Conservation (phyloP, 2,113 vertebrate species). For the Phoenicopterus ruber region DNA sequence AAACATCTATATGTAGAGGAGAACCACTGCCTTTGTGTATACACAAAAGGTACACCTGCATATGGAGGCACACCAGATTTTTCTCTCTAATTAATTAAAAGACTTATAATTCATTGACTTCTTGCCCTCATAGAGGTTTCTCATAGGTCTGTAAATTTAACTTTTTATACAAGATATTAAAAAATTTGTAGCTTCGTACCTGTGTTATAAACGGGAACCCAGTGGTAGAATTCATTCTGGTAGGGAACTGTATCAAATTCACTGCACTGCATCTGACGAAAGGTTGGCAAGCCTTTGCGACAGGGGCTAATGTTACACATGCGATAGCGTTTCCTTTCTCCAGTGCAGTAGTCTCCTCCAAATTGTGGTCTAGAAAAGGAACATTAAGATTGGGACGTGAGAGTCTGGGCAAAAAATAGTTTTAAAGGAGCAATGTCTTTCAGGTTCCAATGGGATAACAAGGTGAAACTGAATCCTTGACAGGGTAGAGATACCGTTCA, state of each 20-base stretch:
- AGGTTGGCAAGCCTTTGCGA: conserved; percentile 75
- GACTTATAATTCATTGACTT: background rate
- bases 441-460: background rate
- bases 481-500: background rate
- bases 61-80: background rate
- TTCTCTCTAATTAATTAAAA: background rate
- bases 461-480: background rate
- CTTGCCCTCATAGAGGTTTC: background rate
- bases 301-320: conserved; percentile 88
- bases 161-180: background rate
- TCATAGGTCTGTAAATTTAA: background rate
- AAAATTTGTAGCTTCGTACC: conserved; percentile 57
- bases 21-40: background rate
- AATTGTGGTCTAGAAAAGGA: conserved; percentile 84
- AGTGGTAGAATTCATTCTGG: conserved; percentile 89
- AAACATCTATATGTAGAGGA: background rate
- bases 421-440: background rate
- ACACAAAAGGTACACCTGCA: background rate
- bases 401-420: background rate
- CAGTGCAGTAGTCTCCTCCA: conserved; percentile 94
- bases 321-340: conserved; percentile 91
- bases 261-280: conserved; percentile 97
- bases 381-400: background rate
- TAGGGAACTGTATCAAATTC: conserved; percentile 95
- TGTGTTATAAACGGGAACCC: conserved; percentile 85